Evolutionary conservation across 2,113 vertebrate genomes (phyloP).

Genomic region (Pollimyrus isidori): DNA sequence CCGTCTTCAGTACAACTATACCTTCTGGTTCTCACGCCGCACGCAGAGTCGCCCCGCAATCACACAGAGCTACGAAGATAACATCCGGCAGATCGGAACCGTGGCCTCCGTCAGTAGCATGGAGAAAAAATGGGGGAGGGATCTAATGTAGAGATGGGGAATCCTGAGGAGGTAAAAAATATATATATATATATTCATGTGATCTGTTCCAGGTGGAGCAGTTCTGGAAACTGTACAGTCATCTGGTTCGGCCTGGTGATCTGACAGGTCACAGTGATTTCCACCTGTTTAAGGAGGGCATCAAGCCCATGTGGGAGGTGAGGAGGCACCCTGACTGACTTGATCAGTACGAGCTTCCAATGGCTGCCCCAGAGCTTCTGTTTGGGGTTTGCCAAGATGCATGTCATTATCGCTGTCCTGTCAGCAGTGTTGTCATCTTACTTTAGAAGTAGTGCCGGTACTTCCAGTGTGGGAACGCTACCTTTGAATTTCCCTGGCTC

Average conservation of each 20-base stretch:
- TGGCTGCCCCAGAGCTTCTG: background rate
- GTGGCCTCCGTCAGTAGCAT: slow-evolving; percentile 50
- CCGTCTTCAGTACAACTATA: slow-evolving; percentile 65
- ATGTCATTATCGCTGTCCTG: background rate
- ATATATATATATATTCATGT: background rate
- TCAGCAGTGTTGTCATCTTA: background rate
- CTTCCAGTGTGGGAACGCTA: too few species aligned
- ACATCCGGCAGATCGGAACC: slow-evolving; percentile 60
- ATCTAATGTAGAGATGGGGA: background rate
- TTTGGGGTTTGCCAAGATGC: background rate
- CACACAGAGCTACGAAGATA: slow-evolving; percentile 63
- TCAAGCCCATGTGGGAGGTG: slow-evolving; percentile 58
- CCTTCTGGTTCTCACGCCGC: slow-evolving; percentile 62
- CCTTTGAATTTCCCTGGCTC: too few species aligned
- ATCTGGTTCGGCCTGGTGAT: slow-evolving; percentile 59
- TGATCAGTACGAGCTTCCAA: background rate
- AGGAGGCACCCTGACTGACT: background rate
- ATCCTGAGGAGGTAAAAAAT: background rate
- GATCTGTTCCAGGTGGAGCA: slow-evolving; percentile 55
- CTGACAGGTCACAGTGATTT: slow-evolving; percentile 63
- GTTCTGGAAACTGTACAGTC: slow-evolving; percentile 67
- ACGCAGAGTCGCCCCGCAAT: slow-evolving; percentile 57
- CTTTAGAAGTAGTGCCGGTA: too few species aligned
- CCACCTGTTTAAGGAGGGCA: slow-evolving; percentile 59
- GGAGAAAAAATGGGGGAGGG: background rate